Evolutionary conservation across 2,888 invertebrate species (phyloP).

Genomic region (Dynastes hyllus): DNA sequence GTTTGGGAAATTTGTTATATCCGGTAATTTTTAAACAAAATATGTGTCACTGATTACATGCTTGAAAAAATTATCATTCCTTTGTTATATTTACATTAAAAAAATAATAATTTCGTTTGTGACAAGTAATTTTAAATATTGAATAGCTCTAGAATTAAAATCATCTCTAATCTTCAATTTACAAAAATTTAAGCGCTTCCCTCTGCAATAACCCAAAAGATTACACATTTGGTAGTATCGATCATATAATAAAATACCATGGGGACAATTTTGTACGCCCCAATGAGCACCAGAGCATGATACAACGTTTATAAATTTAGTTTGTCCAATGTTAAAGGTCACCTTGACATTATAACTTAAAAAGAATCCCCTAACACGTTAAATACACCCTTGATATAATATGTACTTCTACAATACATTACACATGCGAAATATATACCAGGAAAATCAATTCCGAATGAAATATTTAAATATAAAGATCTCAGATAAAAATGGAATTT

Average conservation of each 20-base stretch:
- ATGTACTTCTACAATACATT: neutral
- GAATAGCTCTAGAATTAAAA: too few species aligned
- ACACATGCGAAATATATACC: neutral
- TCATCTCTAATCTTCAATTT: too few species aligned
- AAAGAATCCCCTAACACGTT: too few species aligned
- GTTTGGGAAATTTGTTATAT: neutral
- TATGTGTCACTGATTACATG: too few species aligned
- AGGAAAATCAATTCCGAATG: neutral
- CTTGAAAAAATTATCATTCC: too few species aligned
- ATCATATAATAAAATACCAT: neutral
- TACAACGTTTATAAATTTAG: conserved; percentile 13
- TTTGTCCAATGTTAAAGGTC: conserved; percentile 28
- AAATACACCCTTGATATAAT: neutral
- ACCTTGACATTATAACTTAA: conserved; percentile 10
- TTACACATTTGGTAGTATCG: neutral
- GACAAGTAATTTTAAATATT: too few species aligned
- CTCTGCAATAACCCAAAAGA: too few species aligned
- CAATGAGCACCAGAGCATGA: neutral
- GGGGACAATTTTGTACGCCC: conserved; percentile 7
- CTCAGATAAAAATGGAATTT: neutral
- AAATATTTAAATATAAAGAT: neutral
- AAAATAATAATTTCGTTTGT: too few species aligned
- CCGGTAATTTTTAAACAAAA: neutral
- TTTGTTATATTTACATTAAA: too few species aligned
- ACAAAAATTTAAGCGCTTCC: too few species aligned